These are phyloP conservation scores for Distichodus sexfasciatus DNA, from an alignment of 2,797 vertebrate species.

Conservation along the genomic window DNA sequence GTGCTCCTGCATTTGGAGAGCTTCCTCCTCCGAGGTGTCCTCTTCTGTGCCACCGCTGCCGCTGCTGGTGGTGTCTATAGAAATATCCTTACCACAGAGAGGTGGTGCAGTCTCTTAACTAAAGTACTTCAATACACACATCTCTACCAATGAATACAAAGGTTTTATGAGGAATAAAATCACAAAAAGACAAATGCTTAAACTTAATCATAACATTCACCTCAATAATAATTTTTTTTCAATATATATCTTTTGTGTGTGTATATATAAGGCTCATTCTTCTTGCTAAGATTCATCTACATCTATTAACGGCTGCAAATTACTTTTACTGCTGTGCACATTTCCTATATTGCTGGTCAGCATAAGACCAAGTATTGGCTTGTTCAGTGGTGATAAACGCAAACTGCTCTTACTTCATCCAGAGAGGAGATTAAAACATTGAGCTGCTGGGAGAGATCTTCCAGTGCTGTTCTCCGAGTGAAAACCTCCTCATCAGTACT, in stretches of 20 bases:
- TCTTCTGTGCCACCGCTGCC: conserved; percentile 79
- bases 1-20: conserved; percentile 81
- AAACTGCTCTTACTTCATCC: conserved; percentile 73
- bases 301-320: no score
- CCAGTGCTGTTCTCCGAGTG: conserved; percentile 78
- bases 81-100: conserved; percentile 79
- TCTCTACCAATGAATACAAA: conserved; percentile 7
- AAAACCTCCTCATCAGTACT: conserved; percentile 82
- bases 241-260: no score
- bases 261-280: no score
- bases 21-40: conserved; percentile 81
- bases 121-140: not conserved
- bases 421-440: conserved; percentile 74
- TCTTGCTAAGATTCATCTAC: no score
- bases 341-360: no score
- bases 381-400: not conserved
- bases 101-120: not conserved
- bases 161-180: no score
- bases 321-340: no score
- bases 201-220: no score
- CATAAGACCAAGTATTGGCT: not conserved
- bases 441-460: conserved; percentile 80
- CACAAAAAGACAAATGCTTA: no score
- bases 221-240: no score
- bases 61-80: conserved; percentile 69